phyloP scores from a whole-genome alignment of 2,113 vertebrate species.

The Zosterops lateralis region DNA sequence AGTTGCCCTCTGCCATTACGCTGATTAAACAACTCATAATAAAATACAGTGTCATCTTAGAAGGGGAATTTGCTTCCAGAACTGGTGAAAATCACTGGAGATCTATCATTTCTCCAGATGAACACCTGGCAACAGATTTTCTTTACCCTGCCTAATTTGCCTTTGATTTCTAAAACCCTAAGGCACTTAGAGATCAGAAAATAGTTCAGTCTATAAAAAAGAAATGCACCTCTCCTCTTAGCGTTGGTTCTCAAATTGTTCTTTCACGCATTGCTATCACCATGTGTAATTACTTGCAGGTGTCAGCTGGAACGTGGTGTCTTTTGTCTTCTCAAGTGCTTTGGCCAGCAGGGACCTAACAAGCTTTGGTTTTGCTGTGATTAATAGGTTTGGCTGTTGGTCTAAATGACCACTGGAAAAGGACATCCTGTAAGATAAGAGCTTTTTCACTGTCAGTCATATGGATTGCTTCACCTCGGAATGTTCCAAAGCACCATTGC shows the following conservation, averaged over 20 bases:
- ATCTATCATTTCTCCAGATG: not conserved
- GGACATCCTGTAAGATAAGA: not conserved
- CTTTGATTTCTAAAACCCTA: slow-evolving; percentile 33
- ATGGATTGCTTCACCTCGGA: not conserved
- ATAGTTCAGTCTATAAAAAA: not conserved
- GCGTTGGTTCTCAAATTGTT: not conserved
- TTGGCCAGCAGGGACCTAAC: slow-evolving; percentile 8
- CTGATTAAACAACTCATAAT: not conserved
- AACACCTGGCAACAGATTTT: slow-evolving; percentile 15
- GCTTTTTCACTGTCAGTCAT: not conserved
- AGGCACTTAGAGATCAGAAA: slow-evolving; percentile 22
- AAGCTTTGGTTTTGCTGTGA: not conserved
- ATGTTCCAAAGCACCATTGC: not conserved
- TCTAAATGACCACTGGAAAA: slow-evolving; percentile 39
- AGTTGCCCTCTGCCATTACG: not conserved
- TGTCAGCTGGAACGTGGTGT: slow-evolving; percentile 9
- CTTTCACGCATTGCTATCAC: not conserved
- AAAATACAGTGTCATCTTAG: not conserved
- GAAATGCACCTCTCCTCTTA: not conserved
- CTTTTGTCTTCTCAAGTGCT: slow-evolving; percentile 35
- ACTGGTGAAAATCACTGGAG: not conserved
- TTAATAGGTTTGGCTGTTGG: slow-evolving; percentile 4
- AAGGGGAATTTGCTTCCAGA: not conserved
- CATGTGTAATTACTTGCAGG: slow-evolving; percentile 29
- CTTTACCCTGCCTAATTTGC: slow-evolving; percentile 15